phyloP scores from a whole-genome alignment of 2,113 vertebrate genomes.

The Apteryx mantelli region DNA sequence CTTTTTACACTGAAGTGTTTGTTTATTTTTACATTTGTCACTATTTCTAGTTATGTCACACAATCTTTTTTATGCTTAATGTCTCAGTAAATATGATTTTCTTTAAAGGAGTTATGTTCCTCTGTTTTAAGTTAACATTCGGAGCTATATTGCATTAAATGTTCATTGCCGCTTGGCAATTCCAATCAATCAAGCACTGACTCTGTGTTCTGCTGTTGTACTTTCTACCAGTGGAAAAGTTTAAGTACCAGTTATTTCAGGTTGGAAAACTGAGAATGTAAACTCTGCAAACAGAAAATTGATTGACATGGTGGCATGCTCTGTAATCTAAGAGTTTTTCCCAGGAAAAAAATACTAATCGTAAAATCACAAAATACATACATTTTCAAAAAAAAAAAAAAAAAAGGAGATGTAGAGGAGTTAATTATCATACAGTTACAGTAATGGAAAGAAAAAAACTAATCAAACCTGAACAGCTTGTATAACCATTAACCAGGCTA shows the following conservation, averaged over 20 bases:
- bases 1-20: background rate
- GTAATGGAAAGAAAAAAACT: constrained; percentile 71
- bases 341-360: constrained; percentile 21
- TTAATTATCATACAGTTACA: constrained; percentile 76
- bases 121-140: constrained; percentile 46
- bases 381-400: background rate
- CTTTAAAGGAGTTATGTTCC: constrained; percentile 42
- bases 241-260: constrained; percentile 22
- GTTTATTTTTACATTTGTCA: constrained; percentile 3
- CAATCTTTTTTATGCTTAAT: constrained; percentile 17
- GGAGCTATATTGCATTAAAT: constrained; percentile 29
- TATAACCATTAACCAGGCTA: constrained; percentile 77
- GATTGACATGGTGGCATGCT: background rate
- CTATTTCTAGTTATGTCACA: constrained; percentile 3
- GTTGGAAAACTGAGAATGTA: constrained; percentile 23
- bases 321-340: constrained; percentile 10
- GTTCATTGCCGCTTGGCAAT: constrained; percentile 48
- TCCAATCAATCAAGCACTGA: constrained; percentile 52
- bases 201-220: constrained; percentile 1
- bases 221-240: constrained; percentile 14
- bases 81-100: constrained; percentile 33
- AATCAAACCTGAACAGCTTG: constrained; percentile 75
- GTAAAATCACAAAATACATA: constrained; percentile 33
- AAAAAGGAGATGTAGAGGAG: constrained; percentile 49
- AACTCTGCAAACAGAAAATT: constrained; percentile 20